A percentile compares a stretch with the other conserved stretches of the same genome.
These are phyloP conservation scores for Pitangus sulphuratus DNA, from an alignment of 2,797 vertebrate species.

Conservation along the genomic window DNA sequence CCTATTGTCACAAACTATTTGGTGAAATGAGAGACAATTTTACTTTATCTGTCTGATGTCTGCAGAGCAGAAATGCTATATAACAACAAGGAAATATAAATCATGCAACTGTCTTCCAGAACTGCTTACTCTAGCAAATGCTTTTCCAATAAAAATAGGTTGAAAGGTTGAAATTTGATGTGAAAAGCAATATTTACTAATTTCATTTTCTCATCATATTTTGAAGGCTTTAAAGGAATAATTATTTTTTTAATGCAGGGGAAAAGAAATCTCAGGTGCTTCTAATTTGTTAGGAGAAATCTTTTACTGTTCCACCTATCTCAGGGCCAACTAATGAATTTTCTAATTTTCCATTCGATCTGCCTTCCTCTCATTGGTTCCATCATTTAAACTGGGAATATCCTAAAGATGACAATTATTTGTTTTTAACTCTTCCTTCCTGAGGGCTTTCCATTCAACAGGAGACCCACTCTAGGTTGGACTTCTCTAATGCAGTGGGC, in stretches of 20 bases:
- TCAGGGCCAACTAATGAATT: not conserved
- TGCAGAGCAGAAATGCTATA: not conserved
- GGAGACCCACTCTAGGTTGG: not conserved
- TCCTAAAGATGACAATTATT: not conserved
- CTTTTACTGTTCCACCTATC: not conserved
- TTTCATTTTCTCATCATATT: not conserved
- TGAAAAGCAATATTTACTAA: slow-evolving; percentile 18
- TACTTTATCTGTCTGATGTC: not conserved
- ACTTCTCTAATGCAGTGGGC: accelerated
- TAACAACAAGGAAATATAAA: not conserved
- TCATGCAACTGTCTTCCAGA: not conserved
- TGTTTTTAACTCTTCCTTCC: not conserved
- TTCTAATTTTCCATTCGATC: not conserved
- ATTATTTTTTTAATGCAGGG: not conserved
- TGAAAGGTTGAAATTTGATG: not conserved
- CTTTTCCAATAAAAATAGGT: not conserved
- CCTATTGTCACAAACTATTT: not conserved
- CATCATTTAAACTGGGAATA: not conserved
- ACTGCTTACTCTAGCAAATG: not conserved
- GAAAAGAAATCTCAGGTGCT: not conserved
- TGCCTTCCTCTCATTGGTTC: not conserved
- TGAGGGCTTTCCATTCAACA: not conserved
- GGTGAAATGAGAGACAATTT: not conserved
- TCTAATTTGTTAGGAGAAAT: not conserved
- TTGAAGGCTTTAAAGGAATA: not conserved